Evolutionary conservation across 2,888 invertebrate species (phyloP).

Genomic region (Ectropis crepuscularia): DNA sequence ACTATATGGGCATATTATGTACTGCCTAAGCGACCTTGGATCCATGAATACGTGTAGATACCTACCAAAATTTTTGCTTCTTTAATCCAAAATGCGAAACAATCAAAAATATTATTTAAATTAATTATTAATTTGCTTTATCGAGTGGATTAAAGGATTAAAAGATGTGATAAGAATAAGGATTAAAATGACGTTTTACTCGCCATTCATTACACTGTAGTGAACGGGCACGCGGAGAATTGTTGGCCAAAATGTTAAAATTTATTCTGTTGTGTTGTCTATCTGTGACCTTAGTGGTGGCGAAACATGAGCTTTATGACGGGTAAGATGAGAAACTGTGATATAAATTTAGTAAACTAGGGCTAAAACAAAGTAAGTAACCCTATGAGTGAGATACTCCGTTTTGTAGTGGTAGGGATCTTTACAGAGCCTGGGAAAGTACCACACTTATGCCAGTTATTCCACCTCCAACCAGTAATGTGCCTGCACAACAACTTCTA

Average conservation of each 20-base stretch:
- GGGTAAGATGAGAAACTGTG: conserved; percentile 55
- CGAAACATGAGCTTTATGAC: conserved; percentile 66
- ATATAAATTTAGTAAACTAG: no score
- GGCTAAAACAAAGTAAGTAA: no score
- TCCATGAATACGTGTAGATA: no score
- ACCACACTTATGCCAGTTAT: no score
- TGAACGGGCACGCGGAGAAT: conserved; percentile 8
- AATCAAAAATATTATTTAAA: neutral
- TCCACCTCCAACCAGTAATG: no score
- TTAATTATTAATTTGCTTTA: neutral
- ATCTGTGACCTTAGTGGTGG: conserved; percentile 49
- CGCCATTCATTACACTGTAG: conserved; percentile 6
- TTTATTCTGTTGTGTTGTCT: conserved; percentile 48
- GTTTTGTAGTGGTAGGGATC: no score
- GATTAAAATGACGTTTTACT: conserved; percentile 15
- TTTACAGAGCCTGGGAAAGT: no score
- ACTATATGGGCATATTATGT: no score
- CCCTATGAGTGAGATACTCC: no score
- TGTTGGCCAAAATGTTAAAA: conserved; percentile 49
- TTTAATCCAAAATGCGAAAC: neutral
- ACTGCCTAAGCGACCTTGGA: no score
- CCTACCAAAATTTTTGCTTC: neutral
- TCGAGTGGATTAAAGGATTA: conserved; percentile 10
- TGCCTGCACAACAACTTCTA: no score
- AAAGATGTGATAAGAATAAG: conserved; percentile 6